Conservation (phyloP, 2,113 vertebrate species). For the human (Homo sapiens) region GRCh38 chr20:37612001-37612500, state of each 20-base stretch:
- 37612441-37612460: not conserved
- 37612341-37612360: slow-evolving; percentile 5
- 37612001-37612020: not conserved
- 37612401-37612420: not conserved
- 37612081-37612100: not conserved
- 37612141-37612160: not conserved
- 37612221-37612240: not conserved
- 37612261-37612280: not conserved
- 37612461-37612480: not conserved
- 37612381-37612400: not conserved
- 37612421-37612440: not conserved
- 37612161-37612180: not conserved
- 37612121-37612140: not conserved
- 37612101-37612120: not conserved
- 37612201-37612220: not conserved
- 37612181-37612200: not conserved
- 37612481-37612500: not conserved
- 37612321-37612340: not conserved
- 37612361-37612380: not conserved
- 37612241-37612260: not conserved
- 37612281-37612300: not conserved
- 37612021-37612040: not conserved
- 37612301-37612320: not conserved
- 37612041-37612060: slow-evolving; percentile 24
- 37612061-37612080: not conserved